Evolutionary conservation across 1,140 invertebrate genomes (phyloP).

Genomic region (Polypedilum vanderplanki): DNA sequence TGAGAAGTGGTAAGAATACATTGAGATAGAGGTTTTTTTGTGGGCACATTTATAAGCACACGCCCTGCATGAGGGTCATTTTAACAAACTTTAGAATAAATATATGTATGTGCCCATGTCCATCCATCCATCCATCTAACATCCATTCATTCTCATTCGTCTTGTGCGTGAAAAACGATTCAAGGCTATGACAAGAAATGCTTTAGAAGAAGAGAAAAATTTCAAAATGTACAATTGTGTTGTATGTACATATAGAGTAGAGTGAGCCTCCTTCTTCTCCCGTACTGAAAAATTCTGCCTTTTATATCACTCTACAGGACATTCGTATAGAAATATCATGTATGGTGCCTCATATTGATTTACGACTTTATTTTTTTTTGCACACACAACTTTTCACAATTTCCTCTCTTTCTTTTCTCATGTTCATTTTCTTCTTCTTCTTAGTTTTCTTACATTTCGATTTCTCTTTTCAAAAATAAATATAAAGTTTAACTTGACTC

Average conservation of each 20-base stretch:
- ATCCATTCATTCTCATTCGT: not conserved
- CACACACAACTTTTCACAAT: not conserved
- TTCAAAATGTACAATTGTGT: conserved; percentile 26
- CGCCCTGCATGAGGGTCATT: not conserved
- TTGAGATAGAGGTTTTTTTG: not conserved
- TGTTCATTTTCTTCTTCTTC: not conserved
- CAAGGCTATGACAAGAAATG: not conserved
- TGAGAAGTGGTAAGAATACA: not conserved
- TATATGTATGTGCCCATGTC: conserved; percentile 5
- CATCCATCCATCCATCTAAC: not conserved
- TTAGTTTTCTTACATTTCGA: not conserved
- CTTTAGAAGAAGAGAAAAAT: not conserved
- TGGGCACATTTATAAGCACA: not conserved
- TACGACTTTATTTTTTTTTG: conserved; percentile 23
- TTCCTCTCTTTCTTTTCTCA: not conserved
- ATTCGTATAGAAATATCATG: conserved; percentile 1
- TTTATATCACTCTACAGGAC: conserved; percentile 28
- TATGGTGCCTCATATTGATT: conserved; percentile 3
- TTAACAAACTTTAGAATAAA: not conserved
- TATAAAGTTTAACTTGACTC: too few relatives aligned
- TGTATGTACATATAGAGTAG: not conserved
- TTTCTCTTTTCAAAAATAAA: not conserved
- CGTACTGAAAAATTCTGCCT: not conserved
- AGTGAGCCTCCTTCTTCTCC: too few relatives aligned
- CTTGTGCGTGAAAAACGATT: conserved; percentile 11